Conservation (phyloP, 2,888 invertebrate species). For the Ormyrus nitidulus region DNA sequence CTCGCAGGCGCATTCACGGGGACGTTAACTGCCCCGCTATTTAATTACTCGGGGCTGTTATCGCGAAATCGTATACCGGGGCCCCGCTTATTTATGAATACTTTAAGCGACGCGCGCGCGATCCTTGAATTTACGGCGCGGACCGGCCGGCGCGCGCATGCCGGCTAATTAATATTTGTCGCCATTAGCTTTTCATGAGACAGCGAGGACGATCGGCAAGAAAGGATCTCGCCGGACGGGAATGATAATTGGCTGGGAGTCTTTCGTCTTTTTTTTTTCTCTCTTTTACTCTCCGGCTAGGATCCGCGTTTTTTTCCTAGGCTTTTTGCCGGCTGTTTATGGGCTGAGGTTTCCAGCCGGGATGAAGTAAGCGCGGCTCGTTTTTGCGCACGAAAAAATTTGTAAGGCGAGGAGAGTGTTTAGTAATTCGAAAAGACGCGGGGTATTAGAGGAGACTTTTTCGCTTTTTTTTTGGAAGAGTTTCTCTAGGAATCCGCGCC, state of each 20-base stretch:
- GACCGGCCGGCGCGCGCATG: constrained; percentile 17
- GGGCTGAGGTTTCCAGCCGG: constrained; percentile 16
- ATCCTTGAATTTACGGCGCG: constrained; percentile 59
- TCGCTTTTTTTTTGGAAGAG: constrained; percentile 14
- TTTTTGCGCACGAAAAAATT: constrained; percentile 6
- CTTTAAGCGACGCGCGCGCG: constrained; percentile 64
- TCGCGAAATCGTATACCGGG: constrained; percentile 69
- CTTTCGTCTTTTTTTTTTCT: constrained; percentile 1
- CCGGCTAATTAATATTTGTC: constrained; percentile 73
- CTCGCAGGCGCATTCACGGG: constrained; percentile 62
- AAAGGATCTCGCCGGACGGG: constrained; percentile 21
- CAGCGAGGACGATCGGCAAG: constrained; percentile 6
- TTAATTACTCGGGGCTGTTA: constrained; percentile 68
- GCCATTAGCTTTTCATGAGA: constrained; percentile 63
- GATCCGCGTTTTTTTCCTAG: too few relatives aligned
- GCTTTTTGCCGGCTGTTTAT: constrained; percentile 19
- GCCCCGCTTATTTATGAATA: constrained; percentile 68
- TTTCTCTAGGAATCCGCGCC: neutral
- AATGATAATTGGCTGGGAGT: constrained; percentile 57
- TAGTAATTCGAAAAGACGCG: constrained; percentile 6
- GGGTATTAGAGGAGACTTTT: constrained; percentile 12
- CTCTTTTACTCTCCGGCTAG: too few relatives aligned
- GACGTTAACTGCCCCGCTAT: constrained; percentile 66
- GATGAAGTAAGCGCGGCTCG: neutral
- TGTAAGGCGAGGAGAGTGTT: constrained; percentile 1